Evolutionary conservation across 37 sponge, comb jelly and placozoan genomes (phyloP).

Genomic region (Halisarca cf. caerulea): DNA sequence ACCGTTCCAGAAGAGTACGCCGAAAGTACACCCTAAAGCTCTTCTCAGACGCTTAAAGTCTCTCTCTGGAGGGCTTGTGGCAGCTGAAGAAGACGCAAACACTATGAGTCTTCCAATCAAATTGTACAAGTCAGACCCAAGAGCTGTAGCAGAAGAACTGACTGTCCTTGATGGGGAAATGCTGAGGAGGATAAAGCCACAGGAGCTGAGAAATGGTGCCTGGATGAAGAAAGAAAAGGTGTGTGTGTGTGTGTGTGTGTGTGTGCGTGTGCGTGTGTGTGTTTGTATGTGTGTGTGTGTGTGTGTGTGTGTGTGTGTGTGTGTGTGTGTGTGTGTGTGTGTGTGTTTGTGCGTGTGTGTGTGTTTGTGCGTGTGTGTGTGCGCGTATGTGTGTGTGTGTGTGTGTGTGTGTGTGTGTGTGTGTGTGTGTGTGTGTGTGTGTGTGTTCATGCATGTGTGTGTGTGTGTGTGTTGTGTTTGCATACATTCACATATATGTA

Average conservation of each 20-base stretch:
- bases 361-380: neutral
- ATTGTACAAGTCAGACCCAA: slow-evolving; percentile 37
- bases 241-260: slow-evolving; percentile 22
- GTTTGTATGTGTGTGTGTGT: slow-evolving; percentile 50
- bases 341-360: neutral
- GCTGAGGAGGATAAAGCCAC: slow-evolving; percentile 47
- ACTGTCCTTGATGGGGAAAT: slow-evolving; percentile 57
- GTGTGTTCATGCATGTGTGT: no score
- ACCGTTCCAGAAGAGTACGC: no score
- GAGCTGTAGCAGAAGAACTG: slow-evolving; percentile 64
- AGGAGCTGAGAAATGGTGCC: slow-evolving; percentile 55
- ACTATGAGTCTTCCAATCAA: neutral
- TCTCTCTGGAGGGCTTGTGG: neutral
- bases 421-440: neutral
- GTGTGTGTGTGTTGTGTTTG: no score
- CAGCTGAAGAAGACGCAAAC: neutral
- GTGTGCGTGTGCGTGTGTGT: slow-evolving; percentile 37
- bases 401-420: neutral
- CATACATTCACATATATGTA: no score
- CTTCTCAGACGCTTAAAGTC: slow-evolving; percentile 9
- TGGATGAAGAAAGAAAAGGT: slow-evolving; percentile 68
- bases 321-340: slow-evolving; percentile 30
- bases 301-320: slow-evolving; percentile 25
- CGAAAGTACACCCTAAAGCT: neutral
- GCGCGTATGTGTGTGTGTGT: neutral